Evolutionary conservation across 2,113 vertebrate genomes (phyloP), one percentile per base, ranked within the genome.

Genomic region (Paramisgurnus dabryanus): DNA sequence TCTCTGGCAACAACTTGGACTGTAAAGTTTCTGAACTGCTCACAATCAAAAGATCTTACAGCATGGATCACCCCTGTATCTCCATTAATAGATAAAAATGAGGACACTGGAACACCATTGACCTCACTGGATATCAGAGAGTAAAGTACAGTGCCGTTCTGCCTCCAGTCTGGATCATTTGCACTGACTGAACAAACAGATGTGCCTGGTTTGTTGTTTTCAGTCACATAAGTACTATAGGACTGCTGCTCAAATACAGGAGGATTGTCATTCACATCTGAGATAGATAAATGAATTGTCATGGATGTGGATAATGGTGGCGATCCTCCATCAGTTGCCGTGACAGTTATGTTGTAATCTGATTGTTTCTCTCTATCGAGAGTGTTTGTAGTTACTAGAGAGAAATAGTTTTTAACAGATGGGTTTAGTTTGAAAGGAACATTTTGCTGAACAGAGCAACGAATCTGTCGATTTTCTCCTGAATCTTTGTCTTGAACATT

Each of bases 401-500:
- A 78, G 60, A 55, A 85, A 34, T 69, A 84, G 71, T 78, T 74
- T 41, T 87, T 80, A 81, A 85, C 57, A 0, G 87, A 89, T 43
- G 84, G 88, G 76, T 87, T 78, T 57, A 93, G 68, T 69, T 89
- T 85, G 53, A 93, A 93, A 3, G 90, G 88, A 53, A 89, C 58
- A 47, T 78, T 85, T 78, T 34, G 71, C 4, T 85, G 66, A 34
- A 88, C 40, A 10, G 83, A 70, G 22, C 87, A 84, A 9, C 74
- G 80, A 7, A 69, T 40, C 17, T 83, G 83, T 2, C 82, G 67
- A 12, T 87, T 87, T 27, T 67, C 66, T n/a, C 81, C 86, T 0
- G 80, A 74, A 2, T 86, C 85, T 63, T 82, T 77, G 34, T 87
- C 80, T 50, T 83, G 79, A 43, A 87, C 68, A 57, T 86, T 67